Percentiles rank a stretch among this genome's conserved stretches.
Evolutionary conservation across 2,113 vertebrate genomes (phyloP).

Genomic region (Peucedramus taeniatus): DNA sequence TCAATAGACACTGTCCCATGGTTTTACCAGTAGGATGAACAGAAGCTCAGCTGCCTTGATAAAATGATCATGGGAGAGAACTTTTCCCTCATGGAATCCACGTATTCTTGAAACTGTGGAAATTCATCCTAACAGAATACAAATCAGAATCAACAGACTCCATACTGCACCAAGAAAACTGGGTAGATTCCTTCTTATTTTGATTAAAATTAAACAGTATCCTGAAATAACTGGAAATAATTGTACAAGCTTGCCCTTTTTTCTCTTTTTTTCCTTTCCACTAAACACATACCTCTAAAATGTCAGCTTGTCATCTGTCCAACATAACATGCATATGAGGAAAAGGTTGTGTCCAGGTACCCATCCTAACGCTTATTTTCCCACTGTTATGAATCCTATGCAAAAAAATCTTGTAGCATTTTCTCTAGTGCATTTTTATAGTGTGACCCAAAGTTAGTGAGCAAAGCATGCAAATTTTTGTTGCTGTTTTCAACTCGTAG

Average conservation of each 20-base stretch:
- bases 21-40: neutral
- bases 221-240: neutral
- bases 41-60: neutral
- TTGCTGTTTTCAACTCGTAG: neutral
- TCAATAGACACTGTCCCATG: neutral
- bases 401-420: neutral
- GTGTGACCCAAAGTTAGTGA: neutral
- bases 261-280: neutral
- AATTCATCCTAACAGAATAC: neutral
- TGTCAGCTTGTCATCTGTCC: neutral
- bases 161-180: neutral
- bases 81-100: neutral
- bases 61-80: neutral
- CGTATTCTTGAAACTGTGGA: neutral
- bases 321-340: fast-evolving
- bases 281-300: neutral
- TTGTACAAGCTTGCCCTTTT: neutral
- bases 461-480: neutral
- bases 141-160: neutral
- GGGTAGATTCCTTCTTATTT: neutral
- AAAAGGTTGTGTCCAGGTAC: neutral
- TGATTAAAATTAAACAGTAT: neutral
- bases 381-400: fast-evolving
- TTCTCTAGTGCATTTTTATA: neutral
- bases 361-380: neutral